These are phyloP conservation scores for Drosophila quinaria DNA, from an alignment of 2,888 invertebrate species.

Conservation along the genomic window DNA sequence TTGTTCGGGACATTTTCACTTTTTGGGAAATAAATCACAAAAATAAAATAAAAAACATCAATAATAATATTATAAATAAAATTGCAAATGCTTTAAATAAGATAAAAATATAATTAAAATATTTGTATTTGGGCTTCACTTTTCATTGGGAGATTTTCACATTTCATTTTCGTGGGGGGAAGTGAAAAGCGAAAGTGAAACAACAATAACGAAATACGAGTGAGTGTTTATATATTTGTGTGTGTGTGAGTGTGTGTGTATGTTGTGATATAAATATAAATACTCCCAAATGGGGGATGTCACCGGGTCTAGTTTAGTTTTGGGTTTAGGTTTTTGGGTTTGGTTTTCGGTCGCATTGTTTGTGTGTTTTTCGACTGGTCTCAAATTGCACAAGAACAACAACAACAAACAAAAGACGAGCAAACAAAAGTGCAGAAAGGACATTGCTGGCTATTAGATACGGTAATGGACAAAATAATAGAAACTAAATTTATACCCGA, in stretches of 20 bases:
- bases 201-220: constrained; percentile 14
- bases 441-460: not conserved
- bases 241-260: constrained; percentile 13
- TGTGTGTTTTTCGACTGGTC: constrained; percentile 23
- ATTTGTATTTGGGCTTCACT: constrained; percentile 8
- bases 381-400: constrained; percentile 44
- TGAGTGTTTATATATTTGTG: constrained; percentile 4
- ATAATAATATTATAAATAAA: too few relatives aligned
- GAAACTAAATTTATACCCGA: too few relatives aligned
- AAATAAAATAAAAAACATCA: too few relatives aligned
- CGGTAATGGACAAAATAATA: too few relatives aligned
- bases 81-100: too few relatives aligned
- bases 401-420: constrained; percentile 20
- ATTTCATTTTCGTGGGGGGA: not conserved
- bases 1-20: too few relatives aligned
- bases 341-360: constrained; percentile 56
- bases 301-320: constrained; percentile 12
- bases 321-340: constrained; percentile 17
- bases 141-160: constrained; percentile 4
- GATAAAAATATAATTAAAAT: too few relatives aligned
- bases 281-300: constrained; percentile 30
- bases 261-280: constrained; percentile 39
- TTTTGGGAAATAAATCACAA: too few relatives aligned
- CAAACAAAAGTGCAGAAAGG: constrained; percentile 19
- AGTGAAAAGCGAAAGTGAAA: not conserved